These are phyloP conservation scores for Paralichthys olivaceus DNA, from an alignment of 2,113 vertebrate species.

Conservation along the genomic window DNA sequence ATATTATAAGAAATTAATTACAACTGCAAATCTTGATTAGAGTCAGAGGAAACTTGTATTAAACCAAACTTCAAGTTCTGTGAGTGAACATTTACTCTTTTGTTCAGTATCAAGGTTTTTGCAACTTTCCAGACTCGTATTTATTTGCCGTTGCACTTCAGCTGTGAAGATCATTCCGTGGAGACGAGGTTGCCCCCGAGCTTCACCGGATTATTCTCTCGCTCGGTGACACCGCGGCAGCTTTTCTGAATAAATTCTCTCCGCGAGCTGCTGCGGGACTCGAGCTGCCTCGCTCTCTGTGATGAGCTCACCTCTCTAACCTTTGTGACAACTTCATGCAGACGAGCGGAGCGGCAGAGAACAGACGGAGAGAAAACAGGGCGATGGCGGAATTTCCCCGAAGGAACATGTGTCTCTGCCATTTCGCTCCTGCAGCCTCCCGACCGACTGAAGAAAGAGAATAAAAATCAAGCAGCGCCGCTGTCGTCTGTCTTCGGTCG, in stretches of 20 bases:
- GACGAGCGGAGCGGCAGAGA: conserved; percentile 1
- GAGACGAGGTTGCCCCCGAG: no score
- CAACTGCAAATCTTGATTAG: no score
- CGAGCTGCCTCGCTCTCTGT: neutral
- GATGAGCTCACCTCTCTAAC: neutral
- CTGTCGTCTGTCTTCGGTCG: conserved; percentile 15
- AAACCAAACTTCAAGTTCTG: no score
- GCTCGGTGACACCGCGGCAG: conserved; percentile 7
- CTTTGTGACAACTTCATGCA: conserved; percentile 22
- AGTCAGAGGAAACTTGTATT: no score
- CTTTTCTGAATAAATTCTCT: neutral
- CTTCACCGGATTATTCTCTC: neutral
- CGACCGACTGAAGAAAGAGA: neutral
- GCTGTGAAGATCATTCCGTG: no score
- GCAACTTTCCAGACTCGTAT: no score
- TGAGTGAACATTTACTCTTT: no score
- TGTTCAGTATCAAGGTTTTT: no score
- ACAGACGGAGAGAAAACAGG: neutral
- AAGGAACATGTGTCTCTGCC: conserved; percentile 18
- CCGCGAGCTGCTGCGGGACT: neutral
- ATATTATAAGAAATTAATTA: no score
- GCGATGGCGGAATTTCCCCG: neutral
- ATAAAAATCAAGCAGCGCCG: neutral
- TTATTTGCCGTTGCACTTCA: no score
- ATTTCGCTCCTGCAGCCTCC: conserved; percentile 7